Conservation (phyloP, 2,797 vertebrate genomes). For the Pantherophis alleghaniensis region DNA sequence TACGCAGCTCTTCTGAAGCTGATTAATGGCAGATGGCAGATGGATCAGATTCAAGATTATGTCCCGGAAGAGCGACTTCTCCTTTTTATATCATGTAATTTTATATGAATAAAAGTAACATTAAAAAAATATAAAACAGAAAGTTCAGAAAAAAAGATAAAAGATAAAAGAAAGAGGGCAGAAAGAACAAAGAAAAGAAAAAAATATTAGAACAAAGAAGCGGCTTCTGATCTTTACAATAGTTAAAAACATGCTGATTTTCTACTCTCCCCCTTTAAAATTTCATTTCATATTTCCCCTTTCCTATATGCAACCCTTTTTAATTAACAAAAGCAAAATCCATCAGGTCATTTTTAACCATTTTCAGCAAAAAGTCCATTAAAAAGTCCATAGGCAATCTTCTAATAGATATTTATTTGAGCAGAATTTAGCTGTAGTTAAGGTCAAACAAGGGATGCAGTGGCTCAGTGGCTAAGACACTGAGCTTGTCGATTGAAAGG, state of each 20-base stretch:
- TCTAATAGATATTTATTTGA: not conserved
- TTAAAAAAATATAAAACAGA: not conserved
- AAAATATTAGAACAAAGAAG: not conserved
- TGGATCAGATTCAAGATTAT: not conserved
- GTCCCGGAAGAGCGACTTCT: constrained; percentile 14
- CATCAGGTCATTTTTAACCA: not conserved
- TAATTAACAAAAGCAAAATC: not conserved
- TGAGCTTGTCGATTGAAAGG: too few relatives aligned
- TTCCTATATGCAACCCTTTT: not conserved
- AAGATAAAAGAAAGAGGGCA: not conserved
- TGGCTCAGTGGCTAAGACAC: too few relatives aligned
- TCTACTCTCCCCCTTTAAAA: not conserved
- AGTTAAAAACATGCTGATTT: not conserved
- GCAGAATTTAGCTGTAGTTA: not conserved
- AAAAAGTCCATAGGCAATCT: not conserved
- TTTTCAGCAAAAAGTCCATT: not conserved
- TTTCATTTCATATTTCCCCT: not conserved
- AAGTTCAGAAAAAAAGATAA: not conserved
- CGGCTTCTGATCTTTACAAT: not conserved
- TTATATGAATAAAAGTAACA: not conserved
- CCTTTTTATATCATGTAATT: not conserved
- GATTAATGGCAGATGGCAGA: constrained; percentile 16
- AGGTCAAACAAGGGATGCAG: not conserved
- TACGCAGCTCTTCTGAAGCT: not conserved
- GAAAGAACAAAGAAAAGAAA: not conserved